A percentile compares a stretch with the other conserved stretches of the same genome.
Conservation (phyloP, 2,113 vertebrate species). For the Zosterops lateralis region DNA sequence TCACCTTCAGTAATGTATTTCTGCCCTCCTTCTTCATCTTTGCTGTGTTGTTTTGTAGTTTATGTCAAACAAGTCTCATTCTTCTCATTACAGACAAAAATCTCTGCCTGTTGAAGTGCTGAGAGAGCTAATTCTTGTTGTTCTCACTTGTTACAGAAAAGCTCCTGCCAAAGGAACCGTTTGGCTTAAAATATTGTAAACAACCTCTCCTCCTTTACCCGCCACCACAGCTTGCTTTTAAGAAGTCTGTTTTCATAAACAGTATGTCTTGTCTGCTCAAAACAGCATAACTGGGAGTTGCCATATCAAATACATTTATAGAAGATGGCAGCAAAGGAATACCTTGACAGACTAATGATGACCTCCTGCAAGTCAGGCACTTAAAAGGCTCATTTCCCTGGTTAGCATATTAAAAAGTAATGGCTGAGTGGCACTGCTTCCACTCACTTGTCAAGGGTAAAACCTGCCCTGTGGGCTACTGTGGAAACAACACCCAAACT, state of each 20-base stretch:
- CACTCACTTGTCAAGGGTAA: neutral
- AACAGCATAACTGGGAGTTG: neutral
- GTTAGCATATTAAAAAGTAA: conserved; percentile 16
- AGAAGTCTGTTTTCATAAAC: conserved; percentile 44
- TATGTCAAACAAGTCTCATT: conserved; percentile 41
- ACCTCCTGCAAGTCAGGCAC: conserved; percentile 20
- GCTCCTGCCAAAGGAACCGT: conserved; percentile 36
- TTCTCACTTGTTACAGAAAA: conserved; percentile 37
- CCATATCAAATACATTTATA: neutral
- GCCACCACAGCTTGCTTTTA: conserved; percentile 10
- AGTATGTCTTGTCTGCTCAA: neutral
- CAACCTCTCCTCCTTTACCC: conserved; percentile 15
- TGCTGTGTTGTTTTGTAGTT: conserved; percentile 12
- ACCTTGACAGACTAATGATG: conserved; percentile 31
- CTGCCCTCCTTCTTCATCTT: conserved; percentile 38
- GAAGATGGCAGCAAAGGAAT: conserved; percentile 4
- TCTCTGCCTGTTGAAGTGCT: conserved; percentile 16
- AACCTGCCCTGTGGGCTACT: neutral
- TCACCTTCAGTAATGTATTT: conserved; percentile 38
- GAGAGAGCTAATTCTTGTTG: conserved; percentile 24
- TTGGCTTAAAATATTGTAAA: conserved; percentile 43
- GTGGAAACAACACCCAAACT: neutral
- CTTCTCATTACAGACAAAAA: conserved; percentile 55
- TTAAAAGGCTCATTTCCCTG: neutral
- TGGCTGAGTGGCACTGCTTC: neutral